A percentile compares a stretch with the other conserved stretches of the same genome.
Evolutionary conservation across 2,888 invertebrate species (phyloP).

Genomic region (Clanis bilineata): DNA sequence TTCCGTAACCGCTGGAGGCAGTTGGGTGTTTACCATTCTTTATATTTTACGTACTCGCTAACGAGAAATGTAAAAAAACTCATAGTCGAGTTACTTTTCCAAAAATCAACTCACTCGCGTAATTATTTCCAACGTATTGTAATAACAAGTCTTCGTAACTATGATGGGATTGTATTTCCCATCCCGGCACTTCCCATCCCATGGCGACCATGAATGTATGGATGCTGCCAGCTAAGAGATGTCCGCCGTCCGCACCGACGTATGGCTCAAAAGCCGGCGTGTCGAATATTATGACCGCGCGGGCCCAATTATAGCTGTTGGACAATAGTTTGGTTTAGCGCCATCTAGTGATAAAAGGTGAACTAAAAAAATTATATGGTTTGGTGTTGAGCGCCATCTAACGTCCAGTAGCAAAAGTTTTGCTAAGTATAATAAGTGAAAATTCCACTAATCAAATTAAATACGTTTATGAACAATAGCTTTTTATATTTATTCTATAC

Average conservation of each 20-base stretch:
- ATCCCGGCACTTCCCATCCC: slow-evolving; percentile 52
- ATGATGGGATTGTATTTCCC: slow-evolving; percentile 58
- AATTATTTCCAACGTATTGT: slow-evolving; percentile 75
- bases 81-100: no score
- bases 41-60: no score
- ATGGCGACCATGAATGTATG: slow-evolving; percentile 80
- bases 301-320: slow-evolving; percentile 87
- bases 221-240: slow-evolving; percentile 88
- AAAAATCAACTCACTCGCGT: slow-evolving; percentile 75
- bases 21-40: no score
- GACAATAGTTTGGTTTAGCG: slow-evolving; percentile 30
- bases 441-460: no score
- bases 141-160: slow-evolving; percentile 76
- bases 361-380: slow-evolving; percentile 12
- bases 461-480: no score
- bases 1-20: no score
- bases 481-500: not conserved
- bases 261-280: slow-evolving; percentile 85
- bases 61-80: no score
- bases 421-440: no score
- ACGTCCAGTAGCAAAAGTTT: not conserved
- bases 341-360: slow-evolving; percentile 47
- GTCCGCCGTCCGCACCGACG: slow-evolving; percentile 88
- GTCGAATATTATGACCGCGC: slow-evolving; percentile 88
- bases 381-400: slow-evolving; percentile 31